Conservation (phyloP, 2,888 invertebrate genomes). For the Germaria angustata region DNA sequence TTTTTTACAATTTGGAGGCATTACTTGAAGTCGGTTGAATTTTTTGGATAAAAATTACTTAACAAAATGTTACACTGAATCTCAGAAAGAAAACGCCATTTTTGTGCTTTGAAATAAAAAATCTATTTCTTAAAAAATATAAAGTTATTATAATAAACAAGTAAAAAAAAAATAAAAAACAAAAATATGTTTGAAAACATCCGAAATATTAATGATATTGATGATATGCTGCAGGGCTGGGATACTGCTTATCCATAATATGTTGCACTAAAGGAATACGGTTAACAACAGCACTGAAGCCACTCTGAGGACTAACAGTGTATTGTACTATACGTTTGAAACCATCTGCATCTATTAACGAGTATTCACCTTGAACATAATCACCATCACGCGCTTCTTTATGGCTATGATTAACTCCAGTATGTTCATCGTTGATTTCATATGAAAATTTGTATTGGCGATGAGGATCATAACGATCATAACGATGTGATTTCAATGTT, state of each 20-base stretch:
- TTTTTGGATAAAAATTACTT: too few relatives aligned
- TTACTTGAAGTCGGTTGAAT: too few relatives aligned
- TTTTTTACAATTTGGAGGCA: too few relatives aligned
- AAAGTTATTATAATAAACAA: too few relatives aligned
- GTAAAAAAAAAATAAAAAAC: too few relatives aligned
- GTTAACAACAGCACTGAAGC: slow-evolving; percentile 71
- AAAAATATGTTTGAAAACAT: too few relatives aligned
- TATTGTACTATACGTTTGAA: slow-evolving; percentile 72
- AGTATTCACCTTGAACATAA: slow-evolving; percentile 77
- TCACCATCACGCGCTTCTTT: slow-evolving; percentile 77
- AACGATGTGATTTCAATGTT: slow-evolving; percentile 71
- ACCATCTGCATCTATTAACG: slow-evolving; percentile 76
- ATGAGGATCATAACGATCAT: slow-evolving; percentile 75
- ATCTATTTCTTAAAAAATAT: too few relatives aligned
- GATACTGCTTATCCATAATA: too few relatives aligned
- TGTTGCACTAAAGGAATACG: slow-evolving; percentile 66
- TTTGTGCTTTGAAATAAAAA: too few relatives aligned
- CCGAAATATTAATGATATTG: too few relatives aligned
- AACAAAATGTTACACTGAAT: too few relatives aligned
- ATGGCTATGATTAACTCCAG: slow-evolving; percentile 77
- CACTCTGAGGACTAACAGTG: slow-evolving; percentile 68
- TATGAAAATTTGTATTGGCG: slow-evolving; percentile 76
- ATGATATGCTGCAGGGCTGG: slow-evolving; percentile 70
- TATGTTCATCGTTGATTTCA: slow-evolving; percentile 74
- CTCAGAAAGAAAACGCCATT: too few relatives aligned